Base-by-base conservation (phyloP, 2,113 vertebrate species). In the Hystrix brachyura region DNA sequence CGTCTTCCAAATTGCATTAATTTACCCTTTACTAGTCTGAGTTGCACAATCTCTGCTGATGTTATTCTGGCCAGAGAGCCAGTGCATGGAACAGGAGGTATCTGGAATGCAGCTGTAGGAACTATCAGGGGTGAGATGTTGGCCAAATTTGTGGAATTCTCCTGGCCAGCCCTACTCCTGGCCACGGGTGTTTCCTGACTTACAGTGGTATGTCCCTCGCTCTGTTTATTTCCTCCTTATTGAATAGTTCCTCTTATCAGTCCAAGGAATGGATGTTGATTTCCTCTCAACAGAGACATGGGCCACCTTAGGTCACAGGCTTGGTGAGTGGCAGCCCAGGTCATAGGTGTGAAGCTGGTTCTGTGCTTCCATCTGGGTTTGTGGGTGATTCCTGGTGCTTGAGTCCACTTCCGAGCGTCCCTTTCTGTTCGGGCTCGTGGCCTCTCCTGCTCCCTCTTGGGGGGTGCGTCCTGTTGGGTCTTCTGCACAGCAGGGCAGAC, bases 261-360 rank as follows among this genome's bases (percentile, higher is more conserved):
- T 67, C 80, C 0, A 0, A 2, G 74, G 17, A n/a, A 5, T 5
- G 27, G 34, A 4, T 10, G 18, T 4, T 5, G n/a, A 6, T 6
- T 53, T 43, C 29, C 19, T 59, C 23, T 10, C 9, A 1, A 32
- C 5, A 0, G 43, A 72, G 34, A 7, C 1, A 27, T 0, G 25
- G 78, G 9, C 29, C 23, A 3, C 32, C 5, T 3, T 53, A 1
- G 10, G 59, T 10, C 32, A 18, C 1, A 3, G 10, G 6, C 9
- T 8, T 8, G 32, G 57, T 12, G 62, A 59, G 23, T 0, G 4
- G 46, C 23, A 19, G 14, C 3, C 13, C 5, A 0, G 51, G 87
- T 25, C n/a, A 2, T 9, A 3, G 0, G 64, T 29, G 53, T 10
- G 27, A 32, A 25, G 4, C 7, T 6, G 3, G 29, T 15, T 13